Evolutionary conservation across 2,113 vertebrate genomes (phyloP), one percentile per base, ranked within the genome.

Genomic region (Larimichthys crocea): DNA sequence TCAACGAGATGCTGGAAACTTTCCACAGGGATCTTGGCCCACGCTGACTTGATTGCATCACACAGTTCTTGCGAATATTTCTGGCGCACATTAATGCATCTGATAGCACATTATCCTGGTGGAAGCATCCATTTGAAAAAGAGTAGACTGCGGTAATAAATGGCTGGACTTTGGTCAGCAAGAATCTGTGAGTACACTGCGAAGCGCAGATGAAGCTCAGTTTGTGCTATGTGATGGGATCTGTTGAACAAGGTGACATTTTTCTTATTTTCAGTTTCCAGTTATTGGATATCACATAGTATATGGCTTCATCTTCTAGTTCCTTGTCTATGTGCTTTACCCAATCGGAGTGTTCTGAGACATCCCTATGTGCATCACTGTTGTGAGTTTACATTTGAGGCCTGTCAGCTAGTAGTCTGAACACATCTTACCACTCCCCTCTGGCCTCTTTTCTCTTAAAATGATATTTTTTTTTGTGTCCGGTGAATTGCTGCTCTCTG

Each of bases 11-110:
- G 14, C 56, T 85, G 66, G 78, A 79, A 69, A 24, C 35, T 15
- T 86, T 79, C 76, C 64, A 48, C 55, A 2, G 63, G 69, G 73
- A 48, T 78, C 76, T 69, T 46, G 26, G 26, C 66, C 70, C 48
- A 57, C 52, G 65, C 73, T 83, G 77, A 86, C 50, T 87, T 65
- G 53, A 83, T 67, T 65, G 74, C 71, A 46, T 74, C 71, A 20
- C 64, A 44, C 63, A 67, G 52, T 70, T 79, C 52, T 62, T 31
- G 62, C 61, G 62, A 48, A 84, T 81, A 70, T 76, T 74, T n/a
- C 0, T 0, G 44, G 17, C 60, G 56, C 48, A 57, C 68, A 74
- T 83, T 85, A 79, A 86, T 75, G 76, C 52, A 57, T 69, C 49
- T 63, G 67, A 60, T 71, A 56, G 68, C 26, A 29, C 57, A 74